Conservation (phyloP, 2,888 invertebrate species). For the Drosophila pseudotakahashii region DNA sequence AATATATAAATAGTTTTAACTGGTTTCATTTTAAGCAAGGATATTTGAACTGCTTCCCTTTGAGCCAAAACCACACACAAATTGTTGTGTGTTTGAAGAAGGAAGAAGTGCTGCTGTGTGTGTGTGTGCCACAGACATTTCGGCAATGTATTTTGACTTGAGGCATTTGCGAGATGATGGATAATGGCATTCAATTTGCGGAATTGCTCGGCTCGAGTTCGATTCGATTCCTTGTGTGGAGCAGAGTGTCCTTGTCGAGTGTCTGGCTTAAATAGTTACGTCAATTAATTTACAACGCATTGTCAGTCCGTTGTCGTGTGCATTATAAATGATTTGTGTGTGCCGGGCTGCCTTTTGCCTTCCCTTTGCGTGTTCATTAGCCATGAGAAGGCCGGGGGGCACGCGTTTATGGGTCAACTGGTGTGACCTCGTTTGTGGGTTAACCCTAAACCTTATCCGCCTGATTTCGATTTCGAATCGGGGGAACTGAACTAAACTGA, state of each 20-base stretch:
- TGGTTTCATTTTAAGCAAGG: constrained; percentile 16
- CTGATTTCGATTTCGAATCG: constrained; percentile 61
- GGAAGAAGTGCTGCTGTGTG: neutral
- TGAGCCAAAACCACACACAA: neutral
- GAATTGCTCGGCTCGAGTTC: constrained; percentile 43
- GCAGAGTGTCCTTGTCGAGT: constrained; percentile 15
- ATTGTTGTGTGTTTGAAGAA: constrained; percentile 20
- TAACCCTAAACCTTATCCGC: constrained; percentile 7
- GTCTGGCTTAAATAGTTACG: constrained; percentile 66
- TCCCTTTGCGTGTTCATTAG: constrained; percentile 65
- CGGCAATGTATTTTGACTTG: constrained; percentile 73
- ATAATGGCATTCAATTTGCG: constrained; percentile 73
- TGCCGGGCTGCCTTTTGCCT: constrained; percentile 22
- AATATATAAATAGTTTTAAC: constrained; percentile 16
- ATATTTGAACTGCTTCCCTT: constrained; percentile 25
- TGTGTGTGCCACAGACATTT: constrained; percentile 57
- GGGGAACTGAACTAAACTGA: neutral
- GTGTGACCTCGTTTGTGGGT: constrained; percentile 66
- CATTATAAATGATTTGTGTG: constrained; percentile 76
- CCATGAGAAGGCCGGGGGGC: constrained; percentile 36
- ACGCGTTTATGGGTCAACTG: constrained; percentile 72
- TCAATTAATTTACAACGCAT: constrained; percentile 77
- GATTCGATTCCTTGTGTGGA: constrained; percentile 9
- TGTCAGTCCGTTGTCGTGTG: constrained; percentile 67
- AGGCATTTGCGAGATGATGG: constrained; percentile 67